phyloP scores from a whole-genome alignment of 2,888 invertebrate species.

The Patella depressa region DNA sequence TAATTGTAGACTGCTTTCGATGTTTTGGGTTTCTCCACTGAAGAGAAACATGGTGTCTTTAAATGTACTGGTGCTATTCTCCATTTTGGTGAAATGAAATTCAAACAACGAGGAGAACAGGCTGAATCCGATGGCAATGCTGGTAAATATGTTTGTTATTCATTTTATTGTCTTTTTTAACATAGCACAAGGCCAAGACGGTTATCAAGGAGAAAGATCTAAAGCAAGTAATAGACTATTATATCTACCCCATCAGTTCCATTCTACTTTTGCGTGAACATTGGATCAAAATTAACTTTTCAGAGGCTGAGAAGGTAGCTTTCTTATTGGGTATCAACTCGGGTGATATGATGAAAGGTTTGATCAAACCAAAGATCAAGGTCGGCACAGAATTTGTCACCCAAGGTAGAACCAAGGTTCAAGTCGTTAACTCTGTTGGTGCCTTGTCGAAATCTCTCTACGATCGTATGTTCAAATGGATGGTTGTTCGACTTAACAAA shows the following conservation, averaged over 20 bases:
- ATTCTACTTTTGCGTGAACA: too few relatives aligned
- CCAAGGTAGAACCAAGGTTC: conserved; percentile 96
- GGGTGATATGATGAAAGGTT: conserved; percentile 82
- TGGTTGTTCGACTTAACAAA: conserved; percentile 99
- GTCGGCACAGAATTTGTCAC: conserved; percentile 97
- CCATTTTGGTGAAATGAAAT: conserved; percentile 99
- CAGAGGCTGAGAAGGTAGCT: conserved; percentile 90
- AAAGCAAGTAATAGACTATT: too few relatives aligned
- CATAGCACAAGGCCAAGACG: too few relatives aligned
- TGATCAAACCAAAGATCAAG: conserved; percentile 96
- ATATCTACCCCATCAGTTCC: too few relatives aligned
- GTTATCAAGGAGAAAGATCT: too few relatives aligned
- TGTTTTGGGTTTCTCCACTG: conserved; percentile 94
- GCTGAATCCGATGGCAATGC: conserved; percentile 63
- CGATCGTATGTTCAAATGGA: conserved; percentile 78
- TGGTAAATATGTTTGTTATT: conserved; percentile 30
- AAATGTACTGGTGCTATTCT: conserved; percentile 95
- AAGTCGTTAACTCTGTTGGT: conserved; percentile 72
- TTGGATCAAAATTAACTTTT: not conserved
- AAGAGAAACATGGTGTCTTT: conserved; percentile 95
- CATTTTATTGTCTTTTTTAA: too few relatives aligned
- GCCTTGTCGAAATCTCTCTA: conserved; percentile 73
- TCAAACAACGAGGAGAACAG: conserved; percentile 99
- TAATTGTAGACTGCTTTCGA: conserved; percentile 96
- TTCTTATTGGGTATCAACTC: conserved; percentile 91